A percentile compares a stretch with the other conserved stretches of the same genome.
Conservation (phyloP, 53 echinoderm and acorn worm genomes). For the Paracentrotus lividus region DNA sequence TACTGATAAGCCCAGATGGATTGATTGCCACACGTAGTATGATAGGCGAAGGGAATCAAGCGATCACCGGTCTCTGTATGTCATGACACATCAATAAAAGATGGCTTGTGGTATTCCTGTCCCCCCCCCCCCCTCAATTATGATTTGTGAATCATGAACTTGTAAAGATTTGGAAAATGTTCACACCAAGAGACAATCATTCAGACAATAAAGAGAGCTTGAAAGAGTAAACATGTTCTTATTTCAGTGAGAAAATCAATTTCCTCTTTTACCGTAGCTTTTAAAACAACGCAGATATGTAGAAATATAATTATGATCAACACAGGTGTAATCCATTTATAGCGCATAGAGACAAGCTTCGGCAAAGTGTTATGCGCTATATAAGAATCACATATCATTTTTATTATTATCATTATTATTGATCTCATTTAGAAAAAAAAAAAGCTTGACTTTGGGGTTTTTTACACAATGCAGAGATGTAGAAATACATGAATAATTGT, state of each 20-base stretch:
- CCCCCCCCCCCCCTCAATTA: neutral
- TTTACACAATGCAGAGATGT: neutral
- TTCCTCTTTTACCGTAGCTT: too few species aligned
- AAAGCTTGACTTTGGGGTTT: too few species aligned
- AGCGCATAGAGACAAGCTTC: too few species aligned
- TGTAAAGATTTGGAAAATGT: neutral
- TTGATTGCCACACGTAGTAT: constrained; percentile 1
- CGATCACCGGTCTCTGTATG: constrained; percentile 51
- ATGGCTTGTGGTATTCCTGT: neutral
- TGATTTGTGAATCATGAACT: constrained; percentile 53
- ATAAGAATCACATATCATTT: too few species aligned
- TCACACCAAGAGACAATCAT: neutral
- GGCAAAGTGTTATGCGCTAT: too few species aligned
- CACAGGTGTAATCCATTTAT: too few species aligned
- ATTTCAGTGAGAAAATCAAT: too few species aligned
- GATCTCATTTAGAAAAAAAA: too few species aligned
- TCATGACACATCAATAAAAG: constrained; percentile 58
- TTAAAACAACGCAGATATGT: neutral
- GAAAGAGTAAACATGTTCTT: too few species aligned
- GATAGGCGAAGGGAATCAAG: constrained; percentile 47
- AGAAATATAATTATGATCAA: too few species aligned
- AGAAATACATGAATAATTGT: neutral
- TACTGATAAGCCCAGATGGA: constrained; percentile 59
- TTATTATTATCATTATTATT: too few species aligned
- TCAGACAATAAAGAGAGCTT: too few species aligned